These are phyloP conservation scores for Hylomyscus alleni DNA, from an alignment of 2,797 vertebrate genomes.

Conservation along the genomic window DNA sequence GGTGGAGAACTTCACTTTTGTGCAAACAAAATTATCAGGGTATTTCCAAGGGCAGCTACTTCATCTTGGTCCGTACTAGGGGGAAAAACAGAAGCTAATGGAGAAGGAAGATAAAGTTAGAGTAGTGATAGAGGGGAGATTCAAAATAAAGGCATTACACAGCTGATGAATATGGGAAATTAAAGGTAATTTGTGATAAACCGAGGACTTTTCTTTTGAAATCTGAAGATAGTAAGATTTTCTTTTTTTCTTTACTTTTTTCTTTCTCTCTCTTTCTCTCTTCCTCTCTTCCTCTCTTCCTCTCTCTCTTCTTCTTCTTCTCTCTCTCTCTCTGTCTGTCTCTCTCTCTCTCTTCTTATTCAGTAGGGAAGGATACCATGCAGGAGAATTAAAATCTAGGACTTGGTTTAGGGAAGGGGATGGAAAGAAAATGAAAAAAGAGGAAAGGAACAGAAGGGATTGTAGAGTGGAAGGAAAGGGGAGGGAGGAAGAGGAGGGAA, in stretches of 20 bases:
- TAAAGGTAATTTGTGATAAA: neutral
- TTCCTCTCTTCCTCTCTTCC: neutral
- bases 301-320: neutral
- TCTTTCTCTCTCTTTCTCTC: too few species aligned
- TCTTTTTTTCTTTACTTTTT: neutral
- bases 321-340: neutral
- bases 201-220: slow-evolving; percentile 28
- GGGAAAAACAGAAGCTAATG: neutral
- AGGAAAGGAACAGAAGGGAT: too few species aligned
- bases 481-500: rapidly evolving
- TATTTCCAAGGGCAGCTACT: slow-evolving; percentile 82
- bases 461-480: neutral
- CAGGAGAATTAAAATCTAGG: neutral
- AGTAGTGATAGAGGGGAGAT: slow-evolving; percentile 71
- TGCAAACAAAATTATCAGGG: slow-evolving; percentile 75
- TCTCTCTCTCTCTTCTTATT: neutral
- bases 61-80: slow-evolving; percentile 39
- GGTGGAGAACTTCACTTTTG: slow-evolving; percentile 72
- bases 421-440: neutral
- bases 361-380: neutral
- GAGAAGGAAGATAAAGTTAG: slow-evolving; percentile 13
- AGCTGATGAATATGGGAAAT: neutral
- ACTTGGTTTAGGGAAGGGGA: neutral
- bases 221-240: neutral
- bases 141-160: slow-evolving; percentile 45